These are phyloP conservation scores for Rallus crepitans DNA, from an alignment of 2,797 vertebrate species.

Conservation along the genomic window DNA sequence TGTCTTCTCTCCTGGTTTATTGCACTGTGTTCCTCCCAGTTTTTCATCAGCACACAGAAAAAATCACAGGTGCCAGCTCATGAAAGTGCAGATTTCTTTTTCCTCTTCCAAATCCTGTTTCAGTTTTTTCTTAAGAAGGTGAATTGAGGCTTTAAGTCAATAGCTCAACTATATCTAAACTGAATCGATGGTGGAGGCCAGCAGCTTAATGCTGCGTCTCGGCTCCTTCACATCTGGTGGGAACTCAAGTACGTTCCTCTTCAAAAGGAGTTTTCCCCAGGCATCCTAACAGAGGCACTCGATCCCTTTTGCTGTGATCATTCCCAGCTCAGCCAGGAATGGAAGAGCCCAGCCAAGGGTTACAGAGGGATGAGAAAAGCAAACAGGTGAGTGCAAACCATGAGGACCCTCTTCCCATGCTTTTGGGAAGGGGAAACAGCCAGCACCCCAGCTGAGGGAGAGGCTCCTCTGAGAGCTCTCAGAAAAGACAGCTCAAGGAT, in stretches of 20 bases:
- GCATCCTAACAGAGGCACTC: not conserved
- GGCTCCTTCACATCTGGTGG: not conserved
- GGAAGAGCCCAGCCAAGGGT: not conserved
- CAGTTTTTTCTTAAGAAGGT: not conserved
- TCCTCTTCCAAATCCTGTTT: not conserved
- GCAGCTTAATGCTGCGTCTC: not conserved
- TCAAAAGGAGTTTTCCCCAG: not conserved
- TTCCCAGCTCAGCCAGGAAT: not conserved
- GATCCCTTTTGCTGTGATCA: not conserved
- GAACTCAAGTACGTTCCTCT: not conserved
- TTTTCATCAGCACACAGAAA: not conserved
- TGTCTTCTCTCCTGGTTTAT: not conserved
- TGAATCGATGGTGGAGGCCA: not conserved
- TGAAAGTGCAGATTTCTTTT: not conserved
- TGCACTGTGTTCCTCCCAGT: not conserved
- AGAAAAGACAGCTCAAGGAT: not conserved
- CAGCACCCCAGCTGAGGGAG: not conserved
- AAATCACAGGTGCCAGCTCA: not conserved
- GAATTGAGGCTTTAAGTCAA: not conserved
- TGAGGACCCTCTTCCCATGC: not conserved
- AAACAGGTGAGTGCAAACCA: accelerated
- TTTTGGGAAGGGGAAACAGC: accelerated
- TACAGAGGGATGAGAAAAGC: not conserved
- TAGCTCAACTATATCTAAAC: not conserved
- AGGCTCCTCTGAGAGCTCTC: not conserved